These are phyloP conservation scores for Xenopus tropicalis DNA, from an alignment of 2,113 vertebrate genomes.

Conservation along the genomic window DNA sequence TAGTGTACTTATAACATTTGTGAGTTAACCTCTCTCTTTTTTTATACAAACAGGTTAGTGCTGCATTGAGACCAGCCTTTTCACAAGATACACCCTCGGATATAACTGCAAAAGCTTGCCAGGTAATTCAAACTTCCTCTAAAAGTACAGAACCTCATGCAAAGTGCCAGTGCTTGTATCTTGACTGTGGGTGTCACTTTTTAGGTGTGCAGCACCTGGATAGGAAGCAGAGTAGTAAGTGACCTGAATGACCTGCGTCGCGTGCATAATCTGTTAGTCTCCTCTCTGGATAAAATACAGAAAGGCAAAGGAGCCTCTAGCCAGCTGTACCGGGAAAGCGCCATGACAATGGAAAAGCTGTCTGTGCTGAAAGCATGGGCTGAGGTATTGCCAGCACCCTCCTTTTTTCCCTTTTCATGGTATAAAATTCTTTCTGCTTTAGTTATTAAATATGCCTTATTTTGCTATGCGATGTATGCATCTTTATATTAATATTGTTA, in stretches of 20 bases:
- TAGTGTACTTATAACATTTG: too few species aligned
- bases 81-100: constrained; percentile 96
- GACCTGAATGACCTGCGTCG: constrained; percentile 95
- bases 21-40: too few species aligned
- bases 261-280: constrained; percentile 95
- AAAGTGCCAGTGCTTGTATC: too few species aligned
- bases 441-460: too few species aligned
- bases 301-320: constrained; percentile 88
- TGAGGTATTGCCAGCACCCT: constrained; percentile 72
- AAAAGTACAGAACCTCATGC: too few species aligned
- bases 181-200: constrained; percentile 38
- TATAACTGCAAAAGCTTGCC: constrained; percentile 96
- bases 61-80: constrained; percentile 94
- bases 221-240: constrained; percentile 95
- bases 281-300: constrained; percentile 95
- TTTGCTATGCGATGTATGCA: too few species aligned
- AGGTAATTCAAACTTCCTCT: constrained; percentile 64
- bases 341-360: constrained; percentile 96
- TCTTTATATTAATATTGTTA: too few species aligned
- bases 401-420: too few species aligned
- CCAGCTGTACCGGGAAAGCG: constrained; percentile 95
- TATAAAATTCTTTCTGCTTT: too few species aligned
- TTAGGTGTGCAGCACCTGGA: constrained; percentile 96
- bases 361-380: constrained; percentile 97
- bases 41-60: constrained; percentile 76